Conservation (phyloP, 2,113 vertebrate genomes). For the Limnothrissa miodon region DNA sequence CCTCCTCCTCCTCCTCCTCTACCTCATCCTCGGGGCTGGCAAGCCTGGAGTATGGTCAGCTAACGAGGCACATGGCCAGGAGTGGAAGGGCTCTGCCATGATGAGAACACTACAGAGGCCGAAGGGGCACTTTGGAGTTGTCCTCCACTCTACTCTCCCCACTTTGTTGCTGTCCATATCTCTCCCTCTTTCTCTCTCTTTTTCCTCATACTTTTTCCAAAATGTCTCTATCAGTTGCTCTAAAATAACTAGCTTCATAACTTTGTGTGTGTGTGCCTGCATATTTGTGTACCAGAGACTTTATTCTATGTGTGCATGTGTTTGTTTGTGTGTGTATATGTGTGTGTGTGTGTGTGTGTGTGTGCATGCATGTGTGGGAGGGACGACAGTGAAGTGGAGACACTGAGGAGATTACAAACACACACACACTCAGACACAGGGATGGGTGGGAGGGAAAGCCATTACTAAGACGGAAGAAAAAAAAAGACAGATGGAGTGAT, state of each 20-base stretch:
- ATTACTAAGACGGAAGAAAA: neutral
- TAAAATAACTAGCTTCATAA: neutral
- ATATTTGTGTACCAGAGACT: no score
- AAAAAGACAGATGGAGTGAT: neutral
- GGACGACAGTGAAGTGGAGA: neutral
- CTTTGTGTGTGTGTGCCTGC: no score
- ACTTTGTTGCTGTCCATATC: neutral
- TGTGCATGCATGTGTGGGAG: no score
- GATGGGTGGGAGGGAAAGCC: no score
- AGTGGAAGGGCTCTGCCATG: neutral
- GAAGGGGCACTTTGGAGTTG: neutral
- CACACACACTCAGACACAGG: neutral
- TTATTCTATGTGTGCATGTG: neutral
- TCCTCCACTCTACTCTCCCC: neutral
- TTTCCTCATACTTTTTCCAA: neutral
- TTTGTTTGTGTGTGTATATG: neutral
- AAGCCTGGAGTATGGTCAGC: conserved; percentile 9
- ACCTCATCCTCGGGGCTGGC: neutral
- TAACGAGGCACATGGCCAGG: neutral
- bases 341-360: neutral
- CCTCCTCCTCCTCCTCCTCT: neutral
- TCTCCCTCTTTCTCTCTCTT: neutral
- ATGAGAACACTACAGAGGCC: neutral
- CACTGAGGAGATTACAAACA: neutral
- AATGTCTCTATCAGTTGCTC: neutral